Evolutionary conservation across 2,888 invertebrate species (phyloP).

Genomic region (Nesidiocoris tenuis): DNA sequence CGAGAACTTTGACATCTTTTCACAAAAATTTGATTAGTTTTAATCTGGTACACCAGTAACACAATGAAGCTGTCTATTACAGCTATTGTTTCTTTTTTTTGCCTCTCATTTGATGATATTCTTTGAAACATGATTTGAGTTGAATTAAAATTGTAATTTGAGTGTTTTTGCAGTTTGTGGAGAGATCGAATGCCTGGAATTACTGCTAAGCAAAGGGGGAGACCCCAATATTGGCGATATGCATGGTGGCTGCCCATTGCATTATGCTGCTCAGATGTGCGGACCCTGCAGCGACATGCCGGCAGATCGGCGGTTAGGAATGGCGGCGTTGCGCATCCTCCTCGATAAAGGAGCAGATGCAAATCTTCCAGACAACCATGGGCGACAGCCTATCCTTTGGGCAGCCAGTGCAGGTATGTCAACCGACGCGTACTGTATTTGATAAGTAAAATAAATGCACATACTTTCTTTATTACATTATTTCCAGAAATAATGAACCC

Average conservation of each 20-base stretch:
- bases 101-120: too few species aligned
- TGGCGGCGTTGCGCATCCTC: conserved; percentile 77
- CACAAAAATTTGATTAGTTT: too few species aligned
- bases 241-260: conserved; percentile 91
- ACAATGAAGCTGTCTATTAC: too few species aligned
- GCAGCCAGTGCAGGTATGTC: conserved; percentile 95
- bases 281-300: conserved; percentile 72
- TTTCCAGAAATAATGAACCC: too few species aligned
- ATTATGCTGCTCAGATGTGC: conserved; percentile 97
- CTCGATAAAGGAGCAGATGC: conserved; percentile 76
- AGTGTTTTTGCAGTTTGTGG: conserved; percentile 91
- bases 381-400: conserved; percentile 93
- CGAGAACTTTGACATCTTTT: too few species aligned
- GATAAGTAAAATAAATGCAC: not conserved
- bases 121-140: too few species aligned
- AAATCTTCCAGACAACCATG: conserved; percentile 86
- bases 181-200: conserved; percentile 82
- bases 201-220: conserved; percentile 82
- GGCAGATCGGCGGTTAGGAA: conserved; percentile 60
- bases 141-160: too few species aligned
- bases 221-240: conserved; percentile 86
- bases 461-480: too few species aligned
- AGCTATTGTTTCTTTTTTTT: too few species aligned
- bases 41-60: too few species aligned
- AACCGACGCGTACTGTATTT: conserved; percentile 42